Conservation (phyloP, 2,113 vertebrate species). For the Petroica traversi region DNA sequence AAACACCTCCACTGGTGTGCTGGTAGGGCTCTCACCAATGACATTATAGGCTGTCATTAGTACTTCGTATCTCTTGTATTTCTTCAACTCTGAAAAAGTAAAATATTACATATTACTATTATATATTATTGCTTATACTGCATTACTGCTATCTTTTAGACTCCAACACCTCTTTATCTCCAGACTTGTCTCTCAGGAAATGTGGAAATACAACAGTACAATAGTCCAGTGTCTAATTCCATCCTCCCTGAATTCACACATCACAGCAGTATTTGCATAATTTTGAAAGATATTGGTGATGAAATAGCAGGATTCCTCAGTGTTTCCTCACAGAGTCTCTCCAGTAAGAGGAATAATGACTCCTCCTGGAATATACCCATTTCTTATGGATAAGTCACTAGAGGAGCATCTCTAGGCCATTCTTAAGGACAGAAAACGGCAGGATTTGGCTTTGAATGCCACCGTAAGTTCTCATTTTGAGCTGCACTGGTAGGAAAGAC, state of each 20-base stretch:
- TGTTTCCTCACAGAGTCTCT: not conserved
- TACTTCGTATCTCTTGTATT: slow-evolving; percentile 90
- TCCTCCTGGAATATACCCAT: not conserved
- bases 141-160: not conserved
- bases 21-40: slow-evolving; percentile 89
- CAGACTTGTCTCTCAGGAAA: not conserved
- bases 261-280: not conserved
- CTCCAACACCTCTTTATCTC: not conserved
- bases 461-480: not conserved
- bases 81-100: slow-evolving; percentile 83
- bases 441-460: not conserved
- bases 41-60: slow-evolving; percentile 91
- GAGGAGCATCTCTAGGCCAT: not conserved
- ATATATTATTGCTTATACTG: not conserved
- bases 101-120: not conserved
- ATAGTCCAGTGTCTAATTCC: not conserved
- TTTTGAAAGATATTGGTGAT: not conserved
- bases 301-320: not conserved
- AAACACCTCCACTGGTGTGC: slow-evolving; percentile 86
- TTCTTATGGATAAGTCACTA: not conserved
- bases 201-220: not conserved
- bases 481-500: not conserved
- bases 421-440: not conserved
- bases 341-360: not conserved
- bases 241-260: not conserved